Conservation (phyloP, 2,113 vertebrate genomes). For the Solea solea region DNA sequence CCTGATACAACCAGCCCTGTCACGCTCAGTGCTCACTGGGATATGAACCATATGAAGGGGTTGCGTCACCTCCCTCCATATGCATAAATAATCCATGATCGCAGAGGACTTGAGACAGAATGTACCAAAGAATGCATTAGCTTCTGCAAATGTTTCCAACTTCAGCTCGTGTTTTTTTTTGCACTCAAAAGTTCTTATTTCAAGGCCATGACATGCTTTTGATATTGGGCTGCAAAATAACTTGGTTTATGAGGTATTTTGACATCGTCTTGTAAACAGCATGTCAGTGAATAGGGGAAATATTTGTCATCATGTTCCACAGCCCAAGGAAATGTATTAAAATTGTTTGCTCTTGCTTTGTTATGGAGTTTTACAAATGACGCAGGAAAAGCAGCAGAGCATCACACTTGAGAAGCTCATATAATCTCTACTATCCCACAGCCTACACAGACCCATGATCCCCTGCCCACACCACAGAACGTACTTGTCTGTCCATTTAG, state of each 20-base stretch:
- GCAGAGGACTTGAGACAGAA: conserved; percentile 17
- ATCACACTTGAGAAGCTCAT: background rate
- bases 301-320: background rate
- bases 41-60: conserved; percentile 32
- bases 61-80: conserved; percentile 27
- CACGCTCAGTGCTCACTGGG: conserved; percentile 26
- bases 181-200: too few relatives aligned
- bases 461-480: too few relatives aligned
- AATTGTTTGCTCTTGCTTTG: too few relatives aligned
- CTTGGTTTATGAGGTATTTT: too few relatives aligned
- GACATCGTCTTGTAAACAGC: background rate
- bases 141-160: background rate
- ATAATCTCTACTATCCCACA: too few relatives aligned
- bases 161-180: too few relatives aligned
- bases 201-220: background rate
- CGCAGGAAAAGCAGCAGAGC: background rate
- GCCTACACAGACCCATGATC: too few relatives aligned
- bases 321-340: background rate
- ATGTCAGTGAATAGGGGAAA: background rate
- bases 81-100: conserved; percentile 72
- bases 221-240: background rate
- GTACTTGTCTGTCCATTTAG: too few relatives aligned
- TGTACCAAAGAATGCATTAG: background rate
- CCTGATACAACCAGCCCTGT: conserved; percentile 41
- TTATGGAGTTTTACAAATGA: background rate